Evolutionary conservation across 2,797 vertebrate genomes (phyloP).

Genomic region (Megalops cyprinoides): DNA sequence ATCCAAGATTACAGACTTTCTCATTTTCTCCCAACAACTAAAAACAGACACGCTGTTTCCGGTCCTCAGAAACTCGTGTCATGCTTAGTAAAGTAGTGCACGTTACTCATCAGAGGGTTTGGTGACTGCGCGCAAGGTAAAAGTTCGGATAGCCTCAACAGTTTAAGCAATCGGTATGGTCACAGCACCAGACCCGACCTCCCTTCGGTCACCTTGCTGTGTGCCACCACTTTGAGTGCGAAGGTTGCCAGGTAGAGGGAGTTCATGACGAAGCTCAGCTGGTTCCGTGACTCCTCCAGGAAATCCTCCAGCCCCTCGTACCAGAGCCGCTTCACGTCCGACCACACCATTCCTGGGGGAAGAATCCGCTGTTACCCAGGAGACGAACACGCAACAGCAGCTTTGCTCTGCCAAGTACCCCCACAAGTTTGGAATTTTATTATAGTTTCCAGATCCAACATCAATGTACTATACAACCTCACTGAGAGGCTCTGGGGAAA

Average conservation of each 20-base stretch:
- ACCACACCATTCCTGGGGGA: constrained; percentile 95
- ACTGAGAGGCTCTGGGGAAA: constrained; percentile 35
- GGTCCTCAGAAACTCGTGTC: neutral
- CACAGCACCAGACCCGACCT: neutral
- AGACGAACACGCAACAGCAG: constrained; percentile 8
- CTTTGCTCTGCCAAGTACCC: constrained; percentile 19
- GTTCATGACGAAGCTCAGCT: constrained; percentile 99
- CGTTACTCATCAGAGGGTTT: neutral
- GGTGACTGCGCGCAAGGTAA: neutral
- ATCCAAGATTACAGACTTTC: neutral
- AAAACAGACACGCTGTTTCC: neutral
- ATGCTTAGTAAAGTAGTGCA: neutral
- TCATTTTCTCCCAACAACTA: neutral
- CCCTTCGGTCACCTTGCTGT: constrained; percentile 84
- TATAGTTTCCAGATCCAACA: constrained; percentile 46
- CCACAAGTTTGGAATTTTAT: constrained; percentile 42
- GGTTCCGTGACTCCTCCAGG: constrained; percentile 94
- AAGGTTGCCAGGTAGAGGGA: constrained; percentile 96
- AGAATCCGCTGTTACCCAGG: constrained; percentile 30
- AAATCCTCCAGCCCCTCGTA: constrained; percentile 97
- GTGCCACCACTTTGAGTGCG: constrained; percentile 93
- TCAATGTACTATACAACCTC: constrained; percentile 40
- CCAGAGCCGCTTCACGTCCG: constrained; percentile 97
- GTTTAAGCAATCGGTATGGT: neutral
- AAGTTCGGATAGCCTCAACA: neutral